Base-by-base conservation (phyloP, 2,113 vertebrate species). In the Gopherus evgoodei region DNA sequence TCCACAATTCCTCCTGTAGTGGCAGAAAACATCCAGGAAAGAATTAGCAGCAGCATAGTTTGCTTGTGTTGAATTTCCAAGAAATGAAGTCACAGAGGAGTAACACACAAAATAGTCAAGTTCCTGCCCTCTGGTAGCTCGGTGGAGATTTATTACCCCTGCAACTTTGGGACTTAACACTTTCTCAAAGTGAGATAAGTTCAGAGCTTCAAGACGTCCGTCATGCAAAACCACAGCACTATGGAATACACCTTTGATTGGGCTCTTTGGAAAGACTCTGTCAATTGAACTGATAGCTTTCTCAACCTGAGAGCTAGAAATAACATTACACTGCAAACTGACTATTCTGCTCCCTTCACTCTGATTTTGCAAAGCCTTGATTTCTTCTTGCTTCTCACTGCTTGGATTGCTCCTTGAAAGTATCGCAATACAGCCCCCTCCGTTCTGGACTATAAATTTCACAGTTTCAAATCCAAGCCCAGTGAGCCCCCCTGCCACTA, bases 1-100 rank as follows among this genome's bases (percentile, higher is more conserved):
- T 16, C 99, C 98, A 53, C 96, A 88, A 89, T 99, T 99, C 95
- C 98, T 98, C 84, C 99, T 96, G 81, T 98, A 99, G 92, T 98
- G 98, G 88, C 98, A 99, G 96, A 99, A 99, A 2, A 90, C 42
- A 80, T 99, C 99, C 9, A 99, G 97, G 93, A 99, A 99, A 2
- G 99, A 99, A 88, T 99, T 99, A 90, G 99, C 99, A 84, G 99
- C 99, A 42, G 99, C 98, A n/a, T 99, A 99, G 95, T 99, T 99
- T 78, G 98, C 96, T 88, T 99, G 99, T 1, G 96, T 98, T 31
- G 98, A 90, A 89, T 99, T 99, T 65, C 99, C 99, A 76, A 99
- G 96, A 93, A 99, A 98, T 8, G 99, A 99, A n/a, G 99, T 97
- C 90, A 99, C 91, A 57, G 99, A 99, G 7, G 99, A 99, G 89